Evolutionary conservation across 2,888 invertebrate genomes (phyloP).

Genomic region (Lasiommata megera): DNA sequence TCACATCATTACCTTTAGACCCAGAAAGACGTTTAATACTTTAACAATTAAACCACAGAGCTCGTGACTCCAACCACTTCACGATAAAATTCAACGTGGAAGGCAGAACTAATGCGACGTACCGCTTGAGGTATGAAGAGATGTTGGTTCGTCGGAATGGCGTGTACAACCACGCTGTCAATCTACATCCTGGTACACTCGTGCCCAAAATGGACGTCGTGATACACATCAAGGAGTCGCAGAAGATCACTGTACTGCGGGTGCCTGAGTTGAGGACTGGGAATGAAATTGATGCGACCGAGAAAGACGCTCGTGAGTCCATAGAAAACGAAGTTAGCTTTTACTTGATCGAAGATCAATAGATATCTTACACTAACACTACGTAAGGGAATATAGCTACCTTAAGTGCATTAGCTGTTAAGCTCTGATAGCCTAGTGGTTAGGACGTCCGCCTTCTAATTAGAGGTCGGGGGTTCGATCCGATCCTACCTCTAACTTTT

Average conservation of each 20-base stretch:
- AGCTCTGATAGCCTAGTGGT: no score
- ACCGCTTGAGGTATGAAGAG: constrained; percentile 88
- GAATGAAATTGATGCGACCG: constrained; percentile 82
- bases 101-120: constrained; percentile 81
- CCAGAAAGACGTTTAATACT: no score
- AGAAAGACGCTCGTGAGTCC: constrained; percentile 67
- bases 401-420: no score
- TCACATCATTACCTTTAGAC: no score
- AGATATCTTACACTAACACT: no score
- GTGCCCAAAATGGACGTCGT: constrained; percentile 84
- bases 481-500: no score
- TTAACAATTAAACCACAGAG: constrained; percentile 53
- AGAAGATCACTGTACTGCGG: constrained; percentile 80
- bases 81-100: constrained; percentile 85
- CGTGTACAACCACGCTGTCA: constrained; percentile 85
- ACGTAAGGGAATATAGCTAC: no score
- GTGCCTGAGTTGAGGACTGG: constrained; percentile 84
- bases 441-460: no score
- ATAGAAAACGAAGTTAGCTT: no score
- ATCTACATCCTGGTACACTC: constrained; percentile 85
- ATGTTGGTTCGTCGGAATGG: constrained; percentile 83
- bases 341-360: no score
- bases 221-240: constrained; percentile 83
- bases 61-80: constrained; percentile 86
- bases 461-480: no score